Base-by-base conservation (phyloP, 2,888 invertebrate genomes). In the Cistogaster globosa region DNA sequence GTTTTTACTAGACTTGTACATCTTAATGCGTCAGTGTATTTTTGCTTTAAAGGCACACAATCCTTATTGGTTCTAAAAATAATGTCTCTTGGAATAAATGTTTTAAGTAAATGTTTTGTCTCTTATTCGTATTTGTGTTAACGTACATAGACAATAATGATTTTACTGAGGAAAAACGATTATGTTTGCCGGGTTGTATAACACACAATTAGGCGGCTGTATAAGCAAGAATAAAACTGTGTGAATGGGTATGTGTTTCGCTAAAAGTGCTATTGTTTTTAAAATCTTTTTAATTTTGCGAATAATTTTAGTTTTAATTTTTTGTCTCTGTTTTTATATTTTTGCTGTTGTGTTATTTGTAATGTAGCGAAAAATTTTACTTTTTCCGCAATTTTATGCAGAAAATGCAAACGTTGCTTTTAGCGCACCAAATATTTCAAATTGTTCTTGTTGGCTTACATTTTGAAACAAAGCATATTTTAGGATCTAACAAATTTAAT, bases 301-400 rank as follows among this genome's bases (percentile, higher is more conserved):
- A 76, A 81, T 77, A 60, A 60, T 67, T 80, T 80, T 67, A 53
- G 72, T 60, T 72, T 32, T 14, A 51, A 18, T 67, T 26, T 65
- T 45, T 18, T 20, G 18, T 62, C 8, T 12, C 18, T 57, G 51
- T 18, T 42, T 16, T 20, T 45, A 57, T 71, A 51, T 16, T 63
- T n/a, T 18, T 69, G 71, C 65, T 65, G 63, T 62, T 84, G 84
- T 82, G 82, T 63, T 67, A 75, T 85, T 78, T 76, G 42, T 82
- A 71, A 82, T 82, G 65, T 62, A 71, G 58, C 82, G 42, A 78
- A 60, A 71, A 79, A 79, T 82, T 45, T 26, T 69, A 72, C 69
- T 71, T 79, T 82, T 85, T 85, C 85, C 82, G 75, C 85, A 71
- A 48, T 77, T 71, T 83, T 82, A 58, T 78, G 82, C 75, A 51